Conservation (phyloP, 2,888 invertebrate species). For the Bugulina stolonifera region DNA sequence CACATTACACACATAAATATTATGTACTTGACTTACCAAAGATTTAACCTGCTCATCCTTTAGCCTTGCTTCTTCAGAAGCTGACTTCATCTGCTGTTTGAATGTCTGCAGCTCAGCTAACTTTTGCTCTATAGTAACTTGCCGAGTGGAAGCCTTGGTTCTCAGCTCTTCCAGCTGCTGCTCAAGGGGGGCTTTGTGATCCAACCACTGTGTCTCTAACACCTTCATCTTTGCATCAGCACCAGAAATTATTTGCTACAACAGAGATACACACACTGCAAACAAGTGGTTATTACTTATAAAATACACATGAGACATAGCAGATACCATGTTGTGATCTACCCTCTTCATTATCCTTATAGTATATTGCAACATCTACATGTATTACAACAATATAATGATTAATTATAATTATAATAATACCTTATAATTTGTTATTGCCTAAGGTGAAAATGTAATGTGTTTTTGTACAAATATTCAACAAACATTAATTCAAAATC, state of each 20-base stretch:
- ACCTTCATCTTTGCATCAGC: constrained; percentile 62
- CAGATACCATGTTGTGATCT: too few species aligned
- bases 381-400: too few species aligned
- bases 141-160: constrained; percentile 48
- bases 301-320: too few species aligned
- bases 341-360: too few species aligned
- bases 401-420: too few species aligned
- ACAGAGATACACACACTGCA: constrained; percentile 23
- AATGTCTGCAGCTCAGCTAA: constrained; percentile 57
- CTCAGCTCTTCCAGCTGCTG: constrained; percentile 58
- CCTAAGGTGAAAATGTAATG: too few species aligned
- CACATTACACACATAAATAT: not conserved
- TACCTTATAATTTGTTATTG: too few species aligned
- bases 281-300: too few species aligned
- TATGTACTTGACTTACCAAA: constrained; percentile 46
- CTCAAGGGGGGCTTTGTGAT: constrained; percentile 64
- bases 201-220: constrained; percentile 68
- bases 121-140: constrained; percentile 48
- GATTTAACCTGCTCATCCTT: constrained; percentile 58
- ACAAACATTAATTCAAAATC: too few species aligned
- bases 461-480: too few species aligned
- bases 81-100: constrained; percentile 61
- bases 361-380: too few species aligned
- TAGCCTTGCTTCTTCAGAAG: constrained; percentile 58
- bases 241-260: constrained; percentile 57